Base-by-base conservation (phyloP, 2,888 invertebrate species). In the Athrips mouffetella region DNA sequence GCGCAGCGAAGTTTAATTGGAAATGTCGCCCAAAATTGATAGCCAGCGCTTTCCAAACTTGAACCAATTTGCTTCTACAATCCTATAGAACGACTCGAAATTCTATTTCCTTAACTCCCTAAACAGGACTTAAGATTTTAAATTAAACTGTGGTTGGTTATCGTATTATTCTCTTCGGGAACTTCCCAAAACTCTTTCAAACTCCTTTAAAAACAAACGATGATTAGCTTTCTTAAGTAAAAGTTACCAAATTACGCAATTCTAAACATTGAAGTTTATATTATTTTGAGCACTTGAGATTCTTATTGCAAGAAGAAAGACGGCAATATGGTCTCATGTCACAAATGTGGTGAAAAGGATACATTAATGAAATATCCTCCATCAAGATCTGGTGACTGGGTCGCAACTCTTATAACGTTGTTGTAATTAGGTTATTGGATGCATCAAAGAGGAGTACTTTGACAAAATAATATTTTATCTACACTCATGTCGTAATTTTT, bases 21-120 rank as follows among this genome's bases (percentile, higher is more conserved):
- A 82, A 84, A 77, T 69, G 82, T 80, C 81, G 75, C 70, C 70
- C 72, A 73, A 78, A 77, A 80, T 76, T 76, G 77, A 76, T 79
- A 73, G 76, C 72, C 69, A 63, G 70, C 67, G 65, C 61, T 64
- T 70, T 69, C 64, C 72, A 58, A 78, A 79, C 72, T 79, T 78
- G 63, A 71, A 63, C 70, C 71, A 78, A 81, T 78, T 81, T 77
- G 68, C 71, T 73, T 70, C 59, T 65, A 59, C 67, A 75, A 72
- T 68, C 67, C 64, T 66, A 65, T 15, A 11, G 65, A 70, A 67
- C 64, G 64, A 66, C 60, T 69, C 61, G 49, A 57, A 57, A 63
- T 68, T 66, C 62, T 64, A 69, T 73, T 73, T 71, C 71, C 69
- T 60, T 56, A 57, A 65, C 62, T 63, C 55, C 58, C 55, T 48